These are phyloP conservation scores for Pogonognathellus flavescens DNA, from an alignment of 1,140 invertebrate genomes.

Conservation along the genomic window DNA sequence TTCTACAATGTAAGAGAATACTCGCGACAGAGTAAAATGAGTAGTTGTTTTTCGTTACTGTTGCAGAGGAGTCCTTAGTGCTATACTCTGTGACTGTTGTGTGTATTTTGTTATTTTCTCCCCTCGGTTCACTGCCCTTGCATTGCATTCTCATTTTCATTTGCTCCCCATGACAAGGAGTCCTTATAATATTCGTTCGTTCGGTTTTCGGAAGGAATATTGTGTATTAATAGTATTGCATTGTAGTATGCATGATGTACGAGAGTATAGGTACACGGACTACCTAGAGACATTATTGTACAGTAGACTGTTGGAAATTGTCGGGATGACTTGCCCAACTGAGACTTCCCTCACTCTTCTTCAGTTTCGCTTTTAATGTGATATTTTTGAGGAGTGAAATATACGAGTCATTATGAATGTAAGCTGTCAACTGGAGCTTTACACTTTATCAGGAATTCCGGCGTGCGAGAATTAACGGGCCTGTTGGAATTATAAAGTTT, in stretches of 20 bases:
- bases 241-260: conserved; percentile 4
- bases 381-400: conserved; percentile 60
- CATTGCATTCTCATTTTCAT: conserved; percentile 50
- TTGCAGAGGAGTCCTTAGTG: not conserved
- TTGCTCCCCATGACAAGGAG: conserved; percentile 46
- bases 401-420: conserved; percentile 62
- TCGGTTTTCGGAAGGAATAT: not conserved
- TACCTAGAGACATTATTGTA: not conserved
- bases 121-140: conserved; percentile 46
- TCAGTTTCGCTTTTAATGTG: conserved; percentile 53
- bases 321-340: conserved; percentile 21
- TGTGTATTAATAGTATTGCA: conserved; percentile 12
- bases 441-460: conserved; percentile 64
- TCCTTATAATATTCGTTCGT: too few species aligned
- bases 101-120: conserved; percentile 34
- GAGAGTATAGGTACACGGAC: not conserved
- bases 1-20: not conserved
- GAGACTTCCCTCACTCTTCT: conserved; percentile 48
- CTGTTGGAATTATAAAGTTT: conserved; percentile 60
- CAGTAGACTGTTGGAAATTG: not conserved
- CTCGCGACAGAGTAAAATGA: conserved; percentile 10
- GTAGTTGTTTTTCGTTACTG: not conserved
- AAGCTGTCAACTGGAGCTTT: conserved; percentile 62
- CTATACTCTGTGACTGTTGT: conserved; percentile 26
- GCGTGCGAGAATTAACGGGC: conserved; percentile 66